phyloP scores from a whole-genome alignment of 2,888 invertebrate genomes.

The Spodoptera exigua region DNA sequence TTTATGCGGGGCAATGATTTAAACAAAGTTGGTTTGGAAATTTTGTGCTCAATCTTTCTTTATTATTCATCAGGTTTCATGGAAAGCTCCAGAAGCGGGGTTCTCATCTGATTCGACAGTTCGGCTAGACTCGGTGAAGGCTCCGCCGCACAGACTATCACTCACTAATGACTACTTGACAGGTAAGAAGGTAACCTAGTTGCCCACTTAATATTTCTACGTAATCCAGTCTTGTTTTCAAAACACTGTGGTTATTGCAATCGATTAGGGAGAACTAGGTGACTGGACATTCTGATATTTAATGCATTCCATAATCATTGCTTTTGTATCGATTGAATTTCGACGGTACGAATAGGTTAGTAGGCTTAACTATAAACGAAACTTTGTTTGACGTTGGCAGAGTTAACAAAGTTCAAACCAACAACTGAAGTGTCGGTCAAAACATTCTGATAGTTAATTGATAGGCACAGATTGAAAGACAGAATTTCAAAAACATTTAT shows the following conservation, averaged over 20 bases:
- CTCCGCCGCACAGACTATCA: conserved; percentile 83
- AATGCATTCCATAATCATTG: conserved; percentile 27
- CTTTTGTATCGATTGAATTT: conserved; percentile 34
- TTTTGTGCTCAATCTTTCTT: not conserved
- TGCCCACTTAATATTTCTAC: conserved; percentile 5
- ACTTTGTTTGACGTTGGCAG: not conserved
- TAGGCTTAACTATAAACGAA: not conserved
- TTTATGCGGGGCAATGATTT: too few relatives aligned
- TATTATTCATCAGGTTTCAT: conserved; percentile 74
- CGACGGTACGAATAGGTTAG: conserved; percentile 10
- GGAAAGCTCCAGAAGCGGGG: conserved; percentile 85
- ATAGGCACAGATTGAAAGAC: too few relatives aligned
- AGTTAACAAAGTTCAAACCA: too few relatives aligned
- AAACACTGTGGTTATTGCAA: conserved; percentile 10
- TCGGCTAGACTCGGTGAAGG: conserved; percentile 74
- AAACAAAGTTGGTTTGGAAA: not conserved
- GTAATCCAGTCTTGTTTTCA: conserved; percentile 9
- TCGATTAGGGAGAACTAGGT: conserved; percentile 35
- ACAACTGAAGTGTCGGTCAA: too few relatives aligned
- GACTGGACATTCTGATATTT: conserved; percentile 43
- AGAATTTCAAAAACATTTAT: too few relatives aligned
- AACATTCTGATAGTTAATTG: too few relatives aligned
- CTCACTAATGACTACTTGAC: conserved; percentile 88
- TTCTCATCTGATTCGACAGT: conserved; percentile 83
- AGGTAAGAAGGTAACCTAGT: conserved; percentile 68